Evolutionary conservation across 2,888 invertebrate species (phyloP), one percentile per base, ranked within the genome.

Genomic region (Mystacides longicornis): DNA sequence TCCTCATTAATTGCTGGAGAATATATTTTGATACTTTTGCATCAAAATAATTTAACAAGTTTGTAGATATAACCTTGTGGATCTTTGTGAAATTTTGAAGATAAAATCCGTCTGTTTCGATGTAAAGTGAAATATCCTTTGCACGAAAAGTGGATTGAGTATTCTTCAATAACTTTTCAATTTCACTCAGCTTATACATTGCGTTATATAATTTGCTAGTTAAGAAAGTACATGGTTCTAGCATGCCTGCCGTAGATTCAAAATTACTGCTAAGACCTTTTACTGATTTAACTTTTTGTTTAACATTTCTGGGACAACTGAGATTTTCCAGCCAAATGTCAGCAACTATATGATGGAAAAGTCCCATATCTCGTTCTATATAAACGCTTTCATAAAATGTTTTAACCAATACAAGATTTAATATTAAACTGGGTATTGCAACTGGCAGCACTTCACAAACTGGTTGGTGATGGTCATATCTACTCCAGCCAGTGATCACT

Each of bases 401-500:
- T 7, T 37, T 37, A 14, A 81, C 67, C 5, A 79, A 64, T 4
- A 81, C 66, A 54, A 87, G 69, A 69, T 81, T 81, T 3, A 82
- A 64, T 0, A 81, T 74, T 1, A 86, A 69, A 22, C 85, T 84
- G 1, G 85, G 84, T 45, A 86, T 68, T 0, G 82, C 73, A 1
- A 76, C 71, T 0, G 85, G 83, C 0, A 86, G 65, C 0, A 86
- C 65, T 67, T 86, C 86, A 64, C 85, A 86, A 0, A 82, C 71
- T 0, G 82, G 77, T 11, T 80, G 75, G 64, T 83, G 80, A 64
- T 87, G 86, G 63, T 80, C 81, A 61, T 84, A 87, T 45, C 86
- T 73, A 18, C 86, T 85, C 85, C 86, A 86, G 0, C 87, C 88
- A 1, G 86, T 87, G 14, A 87, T 66, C 55, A 86, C 79, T 0